These are phyloP conservation scores for Sarcophaga caerulescens DNA, from an alignment of 2,888 invertebrate genomes.

Conservation along the genomic window DNA sequence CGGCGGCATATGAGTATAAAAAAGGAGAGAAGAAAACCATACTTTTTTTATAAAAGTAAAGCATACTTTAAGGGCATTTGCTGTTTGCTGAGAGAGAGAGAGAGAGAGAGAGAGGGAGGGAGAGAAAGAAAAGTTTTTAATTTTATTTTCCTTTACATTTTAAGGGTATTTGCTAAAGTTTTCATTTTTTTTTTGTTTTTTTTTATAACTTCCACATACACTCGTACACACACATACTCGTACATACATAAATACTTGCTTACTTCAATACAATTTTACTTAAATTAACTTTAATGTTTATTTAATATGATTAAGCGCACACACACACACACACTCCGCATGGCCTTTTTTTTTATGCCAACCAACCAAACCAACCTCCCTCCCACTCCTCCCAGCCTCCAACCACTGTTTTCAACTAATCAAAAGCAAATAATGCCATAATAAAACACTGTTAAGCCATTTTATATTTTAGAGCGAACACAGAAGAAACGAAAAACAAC, in stretches of 20 bases:
- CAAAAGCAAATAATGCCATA: conserved; percentile 22
- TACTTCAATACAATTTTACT: not conserved
- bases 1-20: not conserved
- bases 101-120: not conserved
- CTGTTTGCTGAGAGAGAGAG: too few species aligned
- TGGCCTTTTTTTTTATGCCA: too few species aligned
- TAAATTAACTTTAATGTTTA: conserved; percentile 38
- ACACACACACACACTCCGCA: too few species aligned
- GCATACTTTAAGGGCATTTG: too few species aligned
- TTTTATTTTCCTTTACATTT: conserved; percentile 13
- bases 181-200: not conserved
- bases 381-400: too few species aligned
- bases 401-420: not conserved
- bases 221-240: not conserved
- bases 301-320: conserved; percentile 12
- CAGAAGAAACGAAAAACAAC: too few species aligned
- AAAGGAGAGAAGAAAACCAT: not conserved
- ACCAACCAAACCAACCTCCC: too few species aligned
- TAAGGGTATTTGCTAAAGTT: conserved; percentile 22
- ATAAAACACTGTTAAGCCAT: conserved; percentile 52
- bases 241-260: not conserved
- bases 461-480: conserved; percentile 37
- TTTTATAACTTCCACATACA: not conserved
- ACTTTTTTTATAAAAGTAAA: too few species aligned
- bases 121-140: conserved; percentile 31